A percentile compares a stretch with the other conserved stretches of the same genome.
These are phyloP conservation scores for Trachymyrmex cornetzi DNA, from an alignment of 1,140 invertebrate genomes.

Conservation along the genomic window DNA sequence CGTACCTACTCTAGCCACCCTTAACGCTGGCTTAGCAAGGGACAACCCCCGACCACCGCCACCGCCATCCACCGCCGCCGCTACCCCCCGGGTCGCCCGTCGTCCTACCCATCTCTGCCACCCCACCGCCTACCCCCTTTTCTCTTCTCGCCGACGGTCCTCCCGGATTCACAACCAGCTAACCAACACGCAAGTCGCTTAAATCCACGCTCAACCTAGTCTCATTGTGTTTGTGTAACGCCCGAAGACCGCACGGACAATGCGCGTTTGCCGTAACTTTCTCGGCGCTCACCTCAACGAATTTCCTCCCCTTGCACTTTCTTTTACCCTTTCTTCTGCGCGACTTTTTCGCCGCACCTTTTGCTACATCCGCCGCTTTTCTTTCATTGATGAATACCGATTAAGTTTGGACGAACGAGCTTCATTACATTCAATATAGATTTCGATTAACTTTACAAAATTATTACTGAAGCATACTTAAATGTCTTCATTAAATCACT, in stretches of 20 bases:
- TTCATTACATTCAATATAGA: not conserved
- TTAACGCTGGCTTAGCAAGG: constrained; percentile 85
- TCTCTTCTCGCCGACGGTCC: constrained; percentile 70
- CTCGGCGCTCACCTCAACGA: constrained; percentile 57
- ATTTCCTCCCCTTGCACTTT: constrained; percentile 44
- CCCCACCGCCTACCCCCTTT: constrained; percentile 64
- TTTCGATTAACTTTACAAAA: constrained; percentile 21
- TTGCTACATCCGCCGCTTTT: not conserved
- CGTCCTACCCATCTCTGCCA: constrained; percentile 50
- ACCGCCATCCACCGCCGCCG: constrained; percentile 62
- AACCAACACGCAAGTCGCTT: constrained; percentile 83
- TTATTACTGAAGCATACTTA: not conserved
- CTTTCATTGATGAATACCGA: not conserved
- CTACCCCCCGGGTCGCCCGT: constrained; percentile 31
- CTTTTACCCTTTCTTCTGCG: constrained; percentile 52
- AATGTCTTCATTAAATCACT: constrained; percentile 11
- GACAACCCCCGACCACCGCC: constrained; percentile 77
- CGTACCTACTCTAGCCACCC: constrained; percentile 82
- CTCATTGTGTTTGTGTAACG: constrained; percentile 81
- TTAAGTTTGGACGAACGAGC: not conserved
- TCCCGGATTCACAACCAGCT: constrained; percentile 80
- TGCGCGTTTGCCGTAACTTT: constrained; percentile 76
- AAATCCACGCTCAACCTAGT: constrained; percentile 81
- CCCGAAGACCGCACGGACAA: constrained; percentile 77
- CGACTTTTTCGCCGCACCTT: constrained; percentile 27